Evolutionary conservation across 2,113 vertebrate species (phyloP), one percentile per base, ranked within the genome.

Genomic region (Lepus americanus): DNA sequence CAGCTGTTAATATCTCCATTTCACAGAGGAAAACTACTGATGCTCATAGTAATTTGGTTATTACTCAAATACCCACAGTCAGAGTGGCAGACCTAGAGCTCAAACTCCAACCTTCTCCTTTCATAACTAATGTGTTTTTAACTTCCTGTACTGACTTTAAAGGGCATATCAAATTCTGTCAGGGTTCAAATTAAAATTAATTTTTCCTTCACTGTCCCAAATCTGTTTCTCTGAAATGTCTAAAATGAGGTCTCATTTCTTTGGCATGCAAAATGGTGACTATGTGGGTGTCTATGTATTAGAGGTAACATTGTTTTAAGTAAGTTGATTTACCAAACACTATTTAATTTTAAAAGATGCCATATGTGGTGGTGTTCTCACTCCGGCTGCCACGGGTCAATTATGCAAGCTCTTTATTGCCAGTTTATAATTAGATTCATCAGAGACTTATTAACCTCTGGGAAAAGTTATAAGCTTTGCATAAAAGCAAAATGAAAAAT

Each of bases 401-500:
- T 94, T 81, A 89, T 81, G n/a, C 63, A 87, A 81, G n/a, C 55
- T 84, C 63, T 77, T 79, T 78, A 44, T 87, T 92, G 70, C 81
- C 61, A 44, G 27, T 78, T 95, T 87, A 90, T 90, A 94, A 95
- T 95, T 96, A 87, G 84, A 95, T 94, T 96, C 96, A 95, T 59
- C 78, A 95, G 92, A 94, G 94, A 95, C 63, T 78, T 93, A 87
- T 90, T 94, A 96, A 96, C 72, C 78, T 95, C 77, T 66, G 36
- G 12, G 64, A 94, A 95, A 67, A 95, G 49, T 63, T 77, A 23
- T 5, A 79, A 69, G 55, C 85, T 95, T 93, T 89, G 55, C 70
- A 96, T 69, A 90, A 89, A 95, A 95, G 55, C 76, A 79, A 93
- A 96, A 61, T 73, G 67, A 17, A 77, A 85, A 55, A 6, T 66